Evolutionary conservation across 2,797 vertebrate species (phyloP).

Genomic region (Kryptolebias ocellatus): DNA sequence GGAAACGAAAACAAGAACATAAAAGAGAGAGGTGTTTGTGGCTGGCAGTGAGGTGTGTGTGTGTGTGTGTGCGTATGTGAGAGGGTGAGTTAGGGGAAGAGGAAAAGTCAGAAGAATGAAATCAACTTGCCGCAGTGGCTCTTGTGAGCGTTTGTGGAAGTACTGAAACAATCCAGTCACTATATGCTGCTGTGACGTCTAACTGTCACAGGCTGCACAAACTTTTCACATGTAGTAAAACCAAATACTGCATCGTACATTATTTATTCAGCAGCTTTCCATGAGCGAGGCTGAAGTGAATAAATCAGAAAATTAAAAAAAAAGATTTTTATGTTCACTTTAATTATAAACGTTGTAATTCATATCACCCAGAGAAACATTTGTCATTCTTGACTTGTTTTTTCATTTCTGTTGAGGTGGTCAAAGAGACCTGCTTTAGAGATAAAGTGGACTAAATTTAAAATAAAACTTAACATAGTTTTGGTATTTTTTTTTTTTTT

Average conservation of each 20-base stretch:
- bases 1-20: constrained; percentile 56
- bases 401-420: background rate
- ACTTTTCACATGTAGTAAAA: constrained; percentile 7
- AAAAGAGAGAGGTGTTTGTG: constrained; percentile 37
- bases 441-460: no score
- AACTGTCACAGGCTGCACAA: constrained; percentile 1
- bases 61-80: constrained; percentile 1
- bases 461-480: background rate
- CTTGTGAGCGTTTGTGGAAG: constrained; percentile 11
- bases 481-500: no score
- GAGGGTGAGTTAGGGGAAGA: background rate
- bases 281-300: background rate
- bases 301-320: background rate
- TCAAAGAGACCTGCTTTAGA: background rate
- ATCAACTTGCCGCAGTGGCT: constrained; percentile 17
- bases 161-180: constrained; percentile 11
- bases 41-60: constrained; percentile 12
- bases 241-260: background rate
- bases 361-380: background rate
- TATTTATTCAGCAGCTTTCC: constrained; percentile 3
- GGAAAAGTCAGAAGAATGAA: constrained; percentile 13
- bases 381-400: background rate
- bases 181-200: background rate
- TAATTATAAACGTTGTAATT: constrained; percentile 2
- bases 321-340: background rate